Conservation (phyloP, 35 echinoderm and acorn worm species). For the Eucidaris tribuloides region DNA sequence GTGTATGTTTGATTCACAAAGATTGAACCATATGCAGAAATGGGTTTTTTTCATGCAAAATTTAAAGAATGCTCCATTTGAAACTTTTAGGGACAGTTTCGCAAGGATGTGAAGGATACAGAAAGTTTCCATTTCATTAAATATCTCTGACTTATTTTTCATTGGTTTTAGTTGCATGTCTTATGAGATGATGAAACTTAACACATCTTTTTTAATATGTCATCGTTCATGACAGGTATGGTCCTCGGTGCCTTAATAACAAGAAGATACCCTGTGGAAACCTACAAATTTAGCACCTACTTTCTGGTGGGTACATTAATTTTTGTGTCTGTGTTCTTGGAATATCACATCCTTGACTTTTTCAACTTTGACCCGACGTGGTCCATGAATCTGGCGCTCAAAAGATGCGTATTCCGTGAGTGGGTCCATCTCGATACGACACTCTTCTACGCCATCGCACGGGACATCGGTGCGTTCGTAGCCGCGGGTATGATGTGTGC, state of each 20-base stretch:
- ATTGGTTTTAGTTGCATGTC: too few species aligned
- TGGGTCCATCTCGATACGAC: slow-evolving; percentile 93
- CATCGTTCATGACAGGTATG: too few species aligned
- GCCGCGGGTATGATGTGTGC: slow-evolving; percentile 41
- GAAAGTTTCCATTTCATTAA: too few species aligned
- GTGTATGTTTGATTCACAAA: too few species aligned
- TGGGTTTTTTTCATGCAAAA: too few species aligned
- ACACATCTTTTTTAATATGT: too few species aligned
- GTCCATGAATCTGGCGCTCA: slow-evolving; percentile 71
- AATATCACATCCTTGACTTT: slow-evolving; percentile 49
- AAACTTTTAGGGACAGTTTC: too few species aligned
- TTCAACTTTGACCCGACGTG: slow-evolving; percentile 55
- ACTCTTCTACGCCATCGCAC: slow-evolving; percentile 62
- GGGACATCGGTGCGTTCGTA: slow-evolving; percentile 72
- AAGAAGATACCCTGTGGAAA: slow-evolving; percentile 37
- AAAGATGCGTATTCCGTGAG: slow-evolving; percentile 64
- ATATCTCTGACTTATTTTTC: too few species aligned
- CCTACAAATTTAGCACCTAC: slow-evolving; percentile 51
- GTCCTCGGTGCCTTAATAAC: slow-evolving; percentile 31
- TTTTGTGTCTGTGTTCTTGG: slow-evolving; percentile 24
- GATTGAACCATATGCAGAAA: too few species aligned
- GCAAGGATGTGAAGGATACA: too few species aligned
- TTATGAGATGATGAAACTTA: too few species aligned
- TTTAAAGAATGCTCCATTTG: too few species aligned
- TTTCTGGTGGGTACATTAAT: slow-evolving; percentile 43